Conservation (phyloP, 2,888 invertebrate species). For the Drosophila pullipes region DNA sequence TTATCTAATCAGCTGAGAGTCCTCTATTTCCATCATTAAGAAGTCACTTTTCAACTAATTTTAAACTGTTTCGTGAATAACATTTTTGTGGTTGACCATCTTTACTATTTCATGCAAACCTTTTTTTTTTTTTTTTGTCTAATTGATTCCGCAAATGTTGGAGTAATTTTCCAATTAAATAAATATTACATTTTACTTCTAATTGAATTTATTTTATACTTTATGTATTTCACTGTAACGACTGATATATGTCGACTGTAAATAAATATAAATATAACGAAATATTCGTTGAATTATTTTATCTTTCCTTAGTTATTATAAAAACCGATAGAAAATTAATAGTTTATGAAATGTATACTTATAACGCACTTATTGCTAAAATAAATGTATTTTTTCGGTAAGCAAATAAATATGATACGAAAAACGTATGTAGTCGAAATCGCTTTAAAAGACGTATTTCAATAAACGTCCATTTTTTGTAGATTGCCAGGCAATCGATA, state of each 20-base stretch:
- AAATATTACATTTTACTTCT: background rate
- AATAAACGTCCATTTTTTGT: background rate
- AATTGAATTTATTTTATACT: background rate
- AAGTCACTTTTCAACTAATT: background rate
- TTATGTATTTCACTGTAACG: background rate
- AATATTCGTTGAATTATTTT: background rate
- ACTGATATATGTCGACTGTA: background rate
- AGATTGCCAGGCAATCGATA: background rate
- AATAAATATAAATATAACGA: background rate
- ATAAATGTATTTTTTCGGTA: background rate
- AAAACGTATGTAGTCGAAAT: background rate
- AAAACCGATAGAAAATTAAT: background rate
- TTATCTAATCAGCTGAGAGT: background rate
- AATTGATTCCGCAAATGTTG: background rate
- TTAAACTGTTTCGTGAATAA: background rate
- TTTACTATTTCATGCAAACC: background rate
- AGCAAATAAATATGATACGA: background rate
- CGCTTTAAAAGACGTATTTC: background rate
- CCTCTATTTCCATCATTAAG: background rate
- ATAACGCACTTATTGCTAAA: background rate
- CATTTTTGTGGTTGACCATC: background rate
- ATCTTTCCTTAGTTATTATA: background rate
- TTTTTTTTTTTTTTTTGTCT: accelerated
- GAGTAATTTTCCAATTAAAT: background rate
- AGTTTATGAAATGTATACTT: background rate